phyloP scores from a whole-genome alignment of 2,113 vertebrate species.

The Raja brachyura region DNA sequence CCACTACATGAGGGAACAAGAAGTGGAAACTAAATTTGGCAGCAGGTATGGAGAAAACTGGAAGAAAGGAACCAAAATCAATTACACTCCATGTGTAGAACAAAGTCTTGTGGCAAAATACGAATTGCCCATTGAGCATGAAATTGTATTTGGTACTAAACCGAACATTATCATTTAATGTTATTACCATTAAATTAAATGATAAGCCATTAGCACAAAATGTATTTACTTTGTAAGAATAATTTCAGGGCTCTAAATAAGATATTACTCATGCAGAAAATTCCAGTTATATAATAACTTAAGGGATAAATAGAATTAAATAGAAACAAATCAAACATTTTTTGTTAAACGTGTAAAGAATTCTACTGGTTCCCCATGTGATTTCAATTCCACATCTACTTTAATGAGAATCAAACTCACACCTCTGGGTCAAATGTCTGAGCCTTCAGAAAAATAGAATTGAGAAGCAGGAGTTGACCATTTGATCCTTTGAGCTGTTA shows the following conservation, averaged over 20 bases:
- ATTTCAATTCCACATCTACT: not conserved
- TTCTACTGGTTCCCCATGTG: not conserved
- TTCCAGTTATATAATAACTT: constrained; percentile 1
- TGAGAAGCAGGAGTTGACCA: no score
- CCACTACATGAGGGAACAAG: not conserved
- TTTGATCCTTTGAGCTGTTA: no score
- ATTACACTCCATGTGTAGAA: not conserved
- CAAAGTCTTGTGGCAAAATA: not conserved
- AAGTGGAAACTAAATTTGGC: not conserved
- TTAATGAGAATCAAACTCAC: no score
- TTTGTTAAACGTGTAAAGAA: not conserved
- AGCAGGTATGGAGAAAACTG: not conserved
- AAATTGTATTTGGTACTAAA: constrained; percentile 24
- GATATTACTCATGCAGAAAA: constrained; percentile 29
- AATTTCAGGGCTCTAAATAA: not conserved
- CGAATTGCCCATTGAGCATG: constrained; percentile 32
- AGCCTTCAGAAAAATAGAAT: no score
- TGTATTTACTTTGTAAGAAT: constrained; percentile 29
- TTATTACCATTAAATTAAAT: constrained; percentile 31
- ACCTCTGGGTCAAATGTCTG: no score
- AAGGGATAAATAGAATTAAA: not conserved
- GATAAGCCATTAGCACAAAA: constrained; percentile 3
- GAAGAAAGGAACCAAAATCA: not conserved
- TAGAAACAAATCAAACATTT: not conserved
- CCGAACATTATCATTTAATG: constrained; percentile 2